A percentile compares a stretch with the other conserved stretches of the same genome.
Evolutionary conservation across 2,113 vertebrate species (phyloP).

Genomic region (Aramus guarauna): DNA sequence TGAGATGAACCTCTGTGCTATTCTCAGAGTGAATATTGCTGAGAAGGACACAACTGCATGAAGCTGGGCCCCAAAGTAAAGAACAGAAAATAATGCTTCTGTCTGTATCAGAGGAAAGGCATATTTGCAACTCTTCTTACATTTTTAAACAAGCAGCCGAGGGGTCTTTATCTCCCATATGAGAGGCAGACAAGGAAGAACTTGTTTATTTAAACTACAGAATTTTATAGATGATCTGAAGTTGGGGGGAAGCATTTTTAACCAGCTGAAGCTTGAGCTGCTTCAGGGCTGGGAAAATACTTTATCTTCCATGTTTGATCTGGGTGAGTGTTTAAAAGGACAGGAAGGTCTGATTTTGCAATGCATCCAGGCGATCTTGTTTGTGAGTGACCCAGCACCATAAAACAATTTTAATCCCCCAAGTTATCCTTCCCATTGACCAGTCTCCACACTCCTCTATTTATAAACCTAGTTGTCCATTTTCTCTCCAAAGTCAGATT

Average conservation of each 20-base stretch:
- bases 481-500: not conserved
- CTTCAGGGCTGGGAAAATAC: not conserved
- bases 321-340: not conserved
- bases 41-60: not conserved
- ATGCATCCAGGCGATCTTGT: not conserved
- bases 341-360: not conserved
- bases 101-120: not conserved
- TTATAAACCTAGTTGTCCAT: not conserved
- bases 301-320: not conserved
- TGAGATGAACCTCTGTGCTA: not conserved
- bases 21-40: not conserved
- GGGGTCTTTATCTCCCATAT: not conserved
- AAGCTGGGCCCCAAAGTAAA: not conserved
- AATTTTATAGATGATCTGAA: conserved; percentile 14
- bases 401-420: not conserved
- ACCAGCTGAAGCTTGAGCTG: not conserved
- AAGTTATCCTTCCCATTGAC: not conserved
- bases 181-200: not conserved
- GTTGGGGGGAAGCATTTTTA: not conserved
- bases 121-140: not conserved
- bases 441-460: not conserved
- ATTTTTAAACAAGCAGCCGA: not conserved
- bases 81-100: not conserved
- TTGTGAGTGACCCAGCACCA: not conserved
- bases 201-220: conserved; percentile 28